Evolutionary conservation across 35 echinoderm and acorn worm species (phyloP).

Genomic region (Chiridota heheva): DNA sequence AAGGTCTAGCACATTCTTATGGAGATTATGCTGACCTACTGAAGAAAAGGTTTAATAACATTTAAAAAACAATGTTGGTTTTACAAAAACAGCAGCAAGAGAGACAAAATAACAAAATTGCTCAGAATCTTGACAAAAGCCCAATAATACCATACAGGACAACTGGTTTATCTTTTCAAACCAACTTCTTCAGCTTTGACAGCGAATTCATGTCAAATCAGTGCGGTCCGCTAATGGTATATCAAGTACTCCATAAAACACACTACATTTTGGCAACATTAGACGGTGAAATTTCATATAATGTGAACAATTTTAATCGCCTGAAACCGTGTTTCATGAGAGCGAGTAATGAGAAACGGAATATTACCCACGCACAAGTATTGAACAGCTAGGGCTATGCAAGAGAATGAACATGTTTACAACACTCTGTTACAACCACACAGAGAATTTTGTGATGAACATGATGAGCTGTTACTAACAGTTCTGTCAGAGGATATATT

Average conservation of each 20-base stretch:
- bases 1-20: slow-evolving; percentile 32
- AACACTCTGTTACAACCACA: background rate
- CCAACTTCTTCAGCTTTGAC: slow-evolving; percentile 41
- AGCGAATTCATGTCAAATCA: slow-evolving; percentile 51
- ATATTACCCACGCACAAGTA: slow-evolving; percentile 1
- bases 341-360: slow-evolving; percentile 10
- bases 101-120: slow-evolving; percentile 13
- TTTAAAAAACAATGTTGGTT: slow-evolving; percentile 1
- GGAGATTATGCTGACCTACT: slow-evolving; percentile 6
- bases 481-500: background rate
- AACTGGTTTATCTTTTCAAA: slow-evolving; percentile 52
- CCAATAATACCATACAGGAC: slow-evolving; percentile 37
- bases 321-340: slow-evolving; percentile 18
- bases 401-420: background rate
- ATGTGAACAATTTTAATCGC: slow-evolving; percentile 37
- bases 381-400: background rate
- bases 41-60: slow-evolving; percentile 23
- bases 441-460: background rate
- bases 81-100: slow-evolving; percentile 36
- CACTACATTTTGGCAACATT: slow-evolving; percentile 34
- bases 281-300: slow-evolving; percentile 26
- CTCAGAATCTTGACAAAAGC: slow-evolving; percentile 11
- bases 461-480: background rate
- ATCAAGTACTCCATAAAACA: slow-evolving; percentile 39
- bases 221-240: slow-evolving; percentile 36